Conservation (phyloP, 1,140 invertebrate genomes). For the Euglossa dilemma region DNA sequence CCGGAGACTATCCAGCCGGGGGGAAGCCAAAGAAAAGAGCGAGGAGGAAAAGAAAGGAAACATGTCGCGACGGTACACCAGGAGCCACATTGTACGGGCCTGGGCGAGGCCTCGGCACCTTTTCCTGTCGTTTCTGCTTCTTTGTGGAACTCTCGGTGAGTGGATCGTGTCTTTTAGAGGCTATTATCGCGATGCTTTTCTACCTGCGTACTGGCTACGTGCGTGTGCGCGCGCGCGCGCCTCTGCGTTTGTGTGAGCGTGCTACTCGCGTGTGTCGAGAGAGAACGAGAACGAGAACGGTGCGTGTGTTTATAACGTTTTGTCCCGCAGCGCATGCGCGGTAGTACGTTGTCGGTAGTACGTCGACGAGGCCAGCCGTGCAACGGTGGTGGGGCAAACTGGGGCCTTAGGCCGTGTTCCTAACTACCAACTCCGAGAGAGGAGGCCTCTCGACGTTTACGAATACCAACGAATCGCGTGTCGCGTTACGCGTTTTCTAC, state of each 20-base stretch:
- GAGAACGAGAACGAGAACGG: background rate
- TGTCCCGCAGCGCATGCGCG: conserved; percentile 50
- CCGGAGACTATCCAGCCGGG: background rate
- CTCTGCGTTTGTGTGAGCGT: background rate
- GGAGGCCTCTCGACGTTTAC: background rate
- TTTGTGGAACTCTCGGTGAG: conserved; percentile 70
- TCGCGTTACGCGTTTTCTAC: background rate
- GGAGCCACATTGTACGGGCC: conserved; percentile 34
- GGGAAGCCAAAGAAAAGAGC: background rate
- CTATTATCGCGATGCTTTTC: conserved; percentile 15
- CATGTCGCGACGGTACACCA: conserved; percentile 12
- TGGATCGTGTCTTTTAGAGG: conserved; percentile 50
- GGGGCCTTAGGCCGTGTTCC: conserved; percentile 50
- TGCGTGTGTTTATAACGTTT: conserved; percentile 40
- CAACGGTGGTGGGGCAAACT: conserved; percentile 3
- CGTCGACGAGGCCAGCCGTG: conserved; percentile 32
- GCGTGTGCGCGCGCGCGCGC: background rate
- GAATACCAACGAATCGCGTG: background rate
- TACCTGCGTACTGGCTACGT: background rate
- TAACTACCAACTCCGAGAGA: background rate
- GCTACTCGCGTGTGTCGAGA: conserved; percentile 10
- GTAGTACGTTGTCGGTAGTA: background rate
- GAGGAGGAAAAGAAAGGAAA: conserved; percentile 1
- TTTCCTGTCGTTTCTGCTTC: conserved; percentile 53
- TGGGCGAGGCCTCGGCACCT: conserved; percentile 58